phyloP scores from a whole-genome alignment of 2,113 vertebrate genomes.

The Perca flavescens region DNA sequence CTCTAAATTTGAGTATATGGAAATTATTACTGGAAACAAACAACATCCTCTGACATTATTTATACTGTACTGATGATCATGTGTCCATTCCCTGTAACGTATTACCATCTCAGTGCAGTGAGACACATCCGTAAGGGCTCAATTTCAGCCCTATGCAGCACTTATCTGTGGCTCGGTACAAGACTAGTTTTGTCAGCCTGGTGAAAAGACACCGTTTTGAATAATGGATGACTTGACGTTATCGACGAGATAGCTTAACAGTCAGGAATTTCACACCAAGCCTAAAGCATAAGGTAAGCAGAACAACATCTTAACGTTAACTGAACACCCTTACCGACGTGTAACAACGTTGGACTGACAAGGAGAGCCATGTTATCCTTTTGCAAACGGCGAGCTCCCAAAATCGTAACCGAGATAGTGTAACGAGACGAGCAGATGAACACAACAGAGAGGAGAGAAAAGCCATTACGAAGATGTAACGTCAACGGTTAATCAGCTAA shows the following conservation, averaged over 20 bases:
- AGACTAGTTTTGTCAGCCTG: conserved; percentile 30
- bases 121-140: background rate
- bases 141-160: background rate
- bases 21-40: background rate
- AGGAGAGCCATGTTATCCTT: conserved; percentile 9
- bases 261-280: conserved; percentile 24
- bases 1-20: background rate
- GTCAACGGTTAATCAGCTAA: background rate
- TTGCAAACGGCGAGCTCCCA: background rate
- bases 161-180: conserved; percentile 37
- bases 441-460: background rate
- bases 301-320: background rate
- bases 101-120: background rate
- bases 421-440: conserved; percentile 4
- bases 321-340: conserved; percentile 66
- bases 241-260: background rate
- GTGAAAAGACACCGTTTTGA: conserved; percentile 31
- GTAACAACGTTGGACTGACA: conserved; percentile 28
- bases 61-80: too few relatives aligned
- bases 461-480: conserved; percentile 24
- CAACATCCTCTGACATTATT: background rate
- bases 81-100: background rate
- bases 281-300: background rate
- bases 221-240: conserved; percentile 42
- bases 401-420: background rate